phyloP scores from a whole-genome alignment of 2,113 vertebrate genomes.

The Penelope pileata region DNA sequence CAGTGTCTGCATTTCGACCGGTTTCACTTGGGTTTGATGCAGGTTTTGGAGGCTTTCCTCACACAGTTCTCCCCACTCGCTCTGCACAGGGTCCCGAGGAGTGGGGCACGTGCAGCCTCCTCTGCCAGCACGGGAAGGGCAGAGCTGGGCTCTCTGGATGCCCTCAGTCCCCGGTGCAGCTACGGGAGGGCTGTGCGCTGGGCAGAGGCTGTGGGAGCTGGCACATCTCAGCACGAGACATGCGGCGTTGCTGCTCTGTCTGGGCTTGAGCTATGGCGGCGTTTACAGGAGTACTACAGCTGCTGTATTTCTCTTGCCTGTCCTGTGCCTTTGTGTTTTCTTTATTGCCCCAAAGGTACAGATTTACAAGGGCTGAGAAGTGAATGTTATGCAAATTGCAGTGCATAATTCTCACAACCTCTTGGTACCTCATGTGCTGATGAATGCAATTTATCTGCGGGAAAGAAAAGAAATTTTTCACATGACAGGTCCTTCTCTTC shows the following conservation, averaged over 20 bases:
- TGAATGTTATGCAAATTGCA: neutral
- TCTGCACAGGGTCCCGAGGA: neutral
- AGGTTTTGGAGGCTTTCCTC: neutral
- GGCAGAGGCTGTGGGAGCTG: accelerated
- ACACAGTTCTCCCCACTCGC: neutral
- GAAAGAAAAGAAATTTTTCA: neutral
- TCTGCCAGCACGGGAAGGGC: neutral
- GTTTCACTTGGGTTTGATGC: neutral
- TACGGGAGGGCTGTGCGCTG: accelerated
- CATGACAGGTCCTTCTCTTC: neutral
- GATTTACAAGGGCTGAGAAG: neutral
- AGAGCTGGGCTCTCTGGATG: accelerated
- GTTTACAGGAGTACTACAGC: accelerated
- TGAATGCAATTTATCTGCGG: neutral
- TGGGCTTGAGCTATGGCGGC: neutral
- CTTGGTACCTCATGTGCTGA: neutral
- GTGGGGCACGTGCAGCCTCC: accelerated
- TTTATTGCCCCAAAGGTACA: neutral
- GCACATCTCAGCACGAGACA: neutral
- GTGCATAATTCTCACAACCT: neutral
- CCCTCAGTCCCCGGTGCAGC: neutral
- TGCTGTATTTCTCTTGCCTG: neutral
- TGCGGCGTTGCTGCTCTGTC: neutral
- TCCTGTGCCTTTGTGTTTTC: neutral
- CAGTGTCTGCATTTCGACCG: accelerated